phyloP scores from a whole-genome alignment of 1,140 invertebrate genomes.

The Dinothrombium tinctorium region DNA sequence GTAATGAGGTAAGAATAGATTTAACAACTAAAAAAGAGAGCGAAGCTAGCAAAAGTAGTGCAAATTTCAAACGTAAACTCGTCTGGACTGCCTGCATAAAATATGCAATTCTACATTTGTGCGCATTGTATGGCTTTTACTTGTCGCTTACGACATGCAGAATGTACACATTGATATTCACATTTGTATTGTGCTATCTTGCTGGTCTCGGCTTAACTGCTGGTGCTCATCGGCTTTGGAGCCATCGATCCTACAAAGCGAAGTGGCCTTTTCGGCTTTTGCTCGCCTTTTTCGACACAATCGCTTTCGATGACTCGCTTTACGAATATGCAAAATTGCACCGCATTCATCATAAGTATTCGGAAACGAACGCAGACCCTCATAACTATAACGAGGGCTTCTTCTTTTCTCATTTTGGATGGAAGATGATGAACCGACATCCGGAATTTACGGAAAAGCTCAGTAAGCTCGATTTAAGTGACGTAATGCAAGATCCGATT shows the following conservation, averaged over 20 bases:
- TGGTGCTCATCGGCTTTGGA: constrained; percentile 28
- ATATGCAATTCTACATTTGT: no score
- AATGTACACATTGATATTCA: no score
- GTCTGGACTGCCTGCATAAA: no score
- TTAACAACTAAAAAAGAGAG: no score
- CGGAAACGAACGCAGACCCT: constrained; percentile 54
- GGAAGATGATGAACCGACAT: constrained; percentile 47
- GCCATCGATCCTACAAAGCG: constrained; percentile 29
- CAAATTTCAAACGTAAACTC: no score
- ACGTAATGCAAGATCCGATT: constrained; percentile 55
- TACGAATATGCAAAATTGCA: constrained; percentile 68
- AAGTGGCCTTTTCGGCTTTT: constrained; percentile 23
- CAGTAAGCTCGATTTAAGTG: constrained; percentile 56
- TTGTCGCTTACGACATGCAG: no score
- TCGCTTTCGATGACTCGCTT: background rate
- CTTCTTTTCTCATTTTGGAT: constrained; percentile 53
- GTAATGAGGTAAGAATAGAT: no score
- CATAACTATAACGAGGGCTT: constrained; percentile 53
- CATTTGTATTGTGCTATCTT: no score
- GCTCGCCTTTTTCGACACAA: constrained; percentile 20
- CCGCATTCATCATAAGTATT: constrained; percentile 54
- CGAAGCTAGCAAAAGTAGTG: no score
- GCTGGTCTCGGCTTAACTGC: constrained; percentile 26
- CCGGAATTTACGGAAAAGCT: constrained; percentile 45
- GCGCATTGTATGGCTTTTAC: no score